Evolutionary conservation across 1,140 invertebrate species (phyloP), one percentile per base, ranked within the genome.

Genomic region (Sesamia nonagrioides): DNA sequence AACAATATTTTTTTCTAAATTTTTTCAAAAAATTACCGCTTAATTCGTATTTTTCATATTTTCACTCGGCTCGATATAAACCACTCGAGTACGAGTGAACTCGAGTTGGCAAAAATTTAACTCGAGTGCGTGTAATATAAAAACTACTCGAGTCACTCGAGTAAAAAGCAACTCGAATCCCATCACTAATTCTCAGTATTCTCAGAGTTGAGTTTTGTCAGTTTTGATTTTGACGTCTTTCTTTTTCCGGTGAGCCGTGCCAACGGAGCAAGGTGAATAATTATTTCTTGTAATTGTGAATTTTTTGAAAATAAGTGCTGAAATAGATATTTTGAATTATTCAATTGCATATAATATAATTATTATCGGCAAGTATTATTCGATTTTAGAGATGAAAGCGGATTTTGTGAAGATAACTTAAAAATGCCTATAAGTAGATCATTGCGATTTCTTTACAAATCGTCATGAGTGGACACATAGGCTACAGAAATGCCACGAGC

Each of bases 381-480:
- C 42, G 45, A 27, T 73, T 79, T 56, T 13, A 72, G 17, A 69
- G 90, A 92, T 92, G 77, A 37, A 78, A 80, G 21, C 74, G 50
- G 90, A 90, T 92, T 86, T 78, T 40, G 18, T 74, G 27, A 27
- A 68, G 45, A 66, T 85, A 83, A 86, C 84, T 81, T 82, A 35
- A 42, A 48, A 68, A 45, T 84, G 90, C 91, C 90, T 92, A 86
- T 15, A 74, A 89, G 89, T 91, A 91, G 92, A 92, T 78, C 92
- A 89, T 86, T 77, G 61, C 84, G 83, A 76, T 83, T 79, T 74
- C 17, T 35, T 40, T 68, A 75, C 86, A 81, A 80, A 81, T 79
- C 83, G 82, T 81, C 63, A 80, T 88, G 90, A 82, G 72, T 88
- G 91, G 88, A 90, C 84, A 88, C 71, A 9, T 82, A 89, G 92